These are phyloP conservation scores for Panthera tigris DNA, from an alignment of 2,113 vertebrate species.

Conservation along the genomic window DNA sequence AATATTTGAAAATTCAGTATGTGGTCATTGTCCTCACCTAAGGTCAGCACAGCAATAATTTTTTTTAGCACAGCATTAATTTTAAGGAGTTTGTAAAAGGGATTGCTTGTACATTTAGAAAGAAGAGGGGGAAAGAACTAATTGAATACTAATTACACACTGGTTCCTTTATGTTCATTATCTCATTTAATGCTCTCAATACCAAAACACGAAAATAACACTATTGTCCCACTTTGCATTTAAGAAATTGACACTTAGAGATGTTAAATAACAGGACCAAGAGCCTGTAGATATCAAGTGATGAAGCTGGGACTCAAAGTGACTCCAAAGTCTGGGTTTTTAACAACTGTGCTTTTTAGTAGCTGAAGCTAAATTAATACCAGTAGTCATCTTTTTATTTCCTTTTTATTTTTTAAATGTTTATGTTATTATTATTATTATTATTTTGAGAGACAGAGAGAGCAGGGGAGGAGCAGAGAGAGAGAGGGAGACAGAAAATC, in stretches of 20 bases:
- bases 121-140: slow-evolving; percentile 20
- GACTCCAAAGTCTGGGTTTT: slow-evolving; percentile 17
- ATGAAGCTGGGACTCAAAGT: neutral
- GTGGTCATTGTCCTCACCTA: neutral
- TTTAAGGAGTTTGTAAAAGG: neutral
- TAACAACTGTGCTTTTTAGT: neutral
- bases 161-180: neutral
- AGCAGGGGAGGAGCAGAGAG: too few species aligned
- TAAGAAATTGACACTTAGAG: slow-evolving; percentile 26
- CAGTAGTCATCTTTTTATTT: neutral
- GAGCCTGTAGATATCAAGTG: neutral
- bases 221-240: neutral
- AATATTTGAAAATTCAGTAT: slow-evolving; percentile 11
- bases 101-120: neutral
- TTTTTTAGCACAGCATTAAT: neutral
- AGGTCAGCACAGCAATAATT: slow-evolving; percentile 17
- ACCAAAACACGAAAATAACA: neutral
- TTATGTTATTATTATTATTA: too few species aligned
- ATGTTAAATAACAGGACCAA: slow-evolving; percentile 14
- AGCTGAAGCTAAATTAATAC: neutral
- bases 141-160: neutral
- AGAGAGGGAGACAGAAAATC: too few species aligned
- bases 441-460: too few species aligned
- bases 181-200: slow-evolving; percentile 7
- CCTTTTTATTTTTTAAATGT: too few species aligned